Evolutionary conservation across 1,140 invertebrate genomes (phyloP), one percentile per base, ranked within the genome.

Genomic region (Microplitis demolitor): DNA sequence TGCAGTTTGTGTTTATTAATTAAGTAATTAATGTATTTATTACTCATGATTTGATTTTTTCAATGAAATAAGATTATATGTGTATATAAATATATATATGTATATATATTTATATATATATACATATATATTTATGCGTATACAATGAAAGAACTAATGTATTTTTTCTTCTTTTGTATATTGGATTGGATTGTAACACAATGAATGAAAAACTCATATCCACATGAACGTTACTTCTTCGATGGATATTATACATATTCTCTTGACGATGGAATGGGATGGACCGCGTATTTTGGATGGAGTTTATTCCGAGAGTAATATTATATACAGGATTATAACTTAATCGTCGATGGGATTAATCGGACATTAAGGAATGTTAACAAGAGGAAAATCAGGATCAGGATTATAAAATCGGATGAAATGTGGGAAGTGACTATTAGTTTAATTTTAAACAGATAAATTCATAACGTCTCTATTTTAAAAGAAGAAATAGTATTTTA

Each of bases 101-200:
- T 39, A 39, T 39, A 39, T 39, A 39, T 39, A 39, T 39, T 6
- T 39, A 39, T 39, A 45, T 39, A 39, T 39, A 45, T 45, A 45
- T 0, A 74, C 58, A 76, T 74, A 76, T 74, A 16, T 68, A n/a
- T 64, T 72, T 78, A 78, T 76, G 66, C 50, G 63, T 45, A 6
- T 3, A 45, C 6, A 45, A 45, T 45, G 11, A 82, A 81, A 79
- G 80, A 79, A 87, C 86, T 87, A 87, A 87, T 87, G 85, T 86
- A 85, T 87, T 87, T 87, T 87, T 87, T 87, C 85, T 86, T 87
- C 83, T 87, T 87, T 87, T 87, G 85, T 87, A 87, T 87, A 87
- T 87, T 86, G 85, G 85, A 87, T 87, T 85, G 86, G 86, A 87
- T 87, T 87, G 78, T 87, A 85, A 86, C 85, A 83, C 85, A 86